Conservation (phyloP, 2,888 invertebrate species). For the Subacronicta megacephala region DNA sequence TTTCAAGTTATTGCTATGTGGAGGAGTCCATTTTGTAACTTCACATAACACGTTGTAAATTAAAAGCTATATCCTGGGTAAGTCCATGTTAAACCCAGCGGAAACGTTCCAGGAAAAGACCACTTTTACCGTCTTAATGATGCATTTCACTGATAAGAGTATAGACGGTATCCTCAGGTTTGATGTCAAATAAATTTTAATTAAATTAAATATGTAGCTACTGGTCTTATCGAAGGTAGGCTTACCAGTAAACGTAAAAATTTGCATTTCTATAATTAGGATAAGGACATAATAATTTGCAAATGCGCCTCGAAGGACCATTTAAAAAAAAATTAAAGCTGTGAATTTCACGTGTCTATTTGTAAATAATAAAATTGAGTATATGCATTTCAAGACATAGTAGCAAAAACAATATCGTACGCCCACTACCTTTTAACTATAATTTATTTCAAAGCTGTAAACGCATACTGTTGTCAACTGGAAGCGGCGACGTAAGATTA, state of each 20-base stretch:
- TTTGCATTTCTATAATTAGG: constrained; percentile 8
- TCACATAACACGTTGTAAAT: neutral
- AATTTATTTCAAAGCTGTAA: constrained; percentile 41
- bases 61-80: neutral
- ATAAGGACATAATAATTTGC: neutral
- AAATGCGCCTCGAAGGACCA: neutral
- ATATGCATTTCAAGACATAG: neutral
- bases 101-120: constrained; percentile 1
- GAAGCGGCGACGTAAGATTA: constrained; percentile 43
- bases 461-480: constrained; percentile 24
- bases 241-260: constrained; percentile 24
- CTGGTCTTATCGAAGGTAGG: constrained; percentile 29
- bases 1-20: no score
- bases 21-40: no score
- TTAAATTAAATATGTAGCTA: constrained; percentile 31
- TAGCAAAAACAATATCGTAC: constrained; percentile 11
- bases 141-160: constrained; percentile 22
- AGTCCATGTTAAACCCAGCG: neutral
- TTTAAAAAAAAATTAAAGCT: neutral
- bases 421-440: constrained; percentile 29
- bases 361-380: no score
- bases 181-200: constrained; percentile 36
- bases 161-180: constrained; percentile 28
- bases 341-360: no score
- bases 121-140: constrained; percentile 15